Evolutionary conservation across 2,113 vertebrate species (phyloP).

Genomic region (Zapus hudsonius): DNA sequence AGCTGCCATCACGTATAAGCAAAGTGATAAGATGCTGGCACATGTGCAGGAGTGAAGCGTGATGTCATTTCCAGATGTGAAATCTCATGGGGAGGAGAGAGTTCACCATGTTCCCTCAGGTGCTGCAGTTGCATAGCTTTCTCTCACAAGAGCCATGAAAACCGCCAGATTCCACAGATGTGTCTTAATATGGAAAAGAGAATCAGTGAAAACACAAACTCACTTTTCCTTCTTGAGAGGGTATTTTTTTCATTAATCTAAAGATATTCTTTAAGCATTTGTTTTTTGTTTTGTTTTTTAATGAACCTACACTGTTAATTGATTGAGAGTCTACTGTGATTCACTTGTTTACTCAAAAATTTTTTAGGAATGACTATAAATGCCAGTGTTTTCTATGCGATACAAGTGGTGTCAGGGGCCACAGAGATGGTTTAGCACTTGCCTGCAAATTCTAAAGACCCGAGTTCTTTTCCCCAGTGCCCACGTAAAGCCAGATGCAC

Average conservation of each 20-base stretch:
- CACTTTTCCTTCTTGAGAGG: constrained; percentile 40
- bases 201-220: constrained; percentile 59
- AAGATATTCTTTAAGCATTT: constrained; percentile 72
- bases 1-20: no score
- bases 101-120: constrained; percentile 55
- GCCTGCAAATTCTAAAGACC: no score
- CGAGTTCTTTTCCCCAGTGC: no score
- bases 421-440: no score
- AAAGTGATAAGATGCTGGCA: background rate
- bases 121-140: constrained; percentile 49
- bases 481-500: no score
- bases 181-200: constrained; percentile 67
- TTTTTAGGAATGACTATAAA: no score
- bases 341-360: no score
- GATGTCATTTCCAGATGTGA: constrained; percentile 51
- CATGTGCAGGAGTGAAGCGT: constrained; percentile 52
- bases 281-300: constrained; percentile 49
- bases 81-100: constrained; percentile 69
- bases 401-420: no score
- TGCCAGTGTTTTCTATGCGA: no score
- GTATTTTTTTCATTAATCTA: constrained; percentile 60
- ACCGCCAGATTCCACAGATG: constrained; percentile 67
- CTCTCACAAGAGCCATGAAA: constrained; percentile 54
- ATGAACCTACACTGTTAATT: no score
- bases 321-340: no score